Evolutionary conservation across 2,888 invertebrate genomes (phyloP).

Genomic region (Synanthedon vespiformis): DNA sequence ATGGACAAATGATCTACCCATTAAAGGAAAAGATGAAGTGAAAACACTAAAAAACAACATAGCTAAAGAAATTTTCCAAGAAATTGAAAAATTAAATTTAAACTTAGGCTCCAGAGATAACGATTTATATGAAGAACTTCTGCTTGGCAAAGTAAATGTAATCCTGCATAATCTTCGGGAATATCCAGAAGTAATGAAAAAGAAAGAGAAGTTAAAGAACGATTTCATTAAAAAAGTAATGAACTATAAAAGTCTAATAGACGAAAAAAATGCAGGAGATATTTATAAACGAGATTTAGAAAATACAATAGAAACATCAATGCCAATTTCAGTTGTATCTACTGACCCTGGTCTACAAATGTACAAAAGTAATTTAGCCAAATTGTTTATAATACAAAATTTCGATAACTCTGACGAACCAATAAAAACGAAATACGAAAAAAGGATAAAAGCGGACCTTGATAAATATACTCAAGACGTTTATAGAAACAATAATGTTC

Average conservation of each 20-base stretch:
- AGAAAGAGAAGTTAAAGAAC: conserved; percentile 20
- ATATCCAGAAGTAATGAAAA: conserved; percentile 15
- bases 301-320: conserved; percentile 29
- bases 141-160: conserved; percentile 29
- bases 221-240: conserved; percentile 25
- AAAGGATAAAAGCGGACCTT: conserved; percentile 23
- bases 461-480: conserved; percentile 29
- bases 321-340: conserved; percentile 24
- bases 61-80: conserved; percentile 31
- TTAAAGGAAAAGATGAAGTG: conserved; percentile 14
- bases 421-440: conserved; percentile 30
- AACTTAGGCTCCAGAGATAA: conserved; percentile 27
- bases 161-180: conserved; percentile 24
- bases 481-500: conserved; percentile 24
- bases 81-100: conserved; percentile 29
- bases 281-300: conserved; percentile 34
- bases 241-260: conserved; percentile 22
- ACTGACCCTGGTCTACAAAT: conserved; percentile 38
- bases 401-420: conserved; percentile 35
- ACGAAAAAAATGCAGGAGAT: conserved; percentile 25
- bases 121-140: conserved; percentile 22
- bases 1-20: conserved; percentile 35
- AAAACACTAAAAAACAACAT: conserved; percentile 23
- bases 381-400: conserved; percentile 41
- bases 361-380: conserved; percentile 35